Evolutionary conservation across 2,113 vertebrate species (phyloP).

Genomic region (Marcusenius ussheri): DNA sequence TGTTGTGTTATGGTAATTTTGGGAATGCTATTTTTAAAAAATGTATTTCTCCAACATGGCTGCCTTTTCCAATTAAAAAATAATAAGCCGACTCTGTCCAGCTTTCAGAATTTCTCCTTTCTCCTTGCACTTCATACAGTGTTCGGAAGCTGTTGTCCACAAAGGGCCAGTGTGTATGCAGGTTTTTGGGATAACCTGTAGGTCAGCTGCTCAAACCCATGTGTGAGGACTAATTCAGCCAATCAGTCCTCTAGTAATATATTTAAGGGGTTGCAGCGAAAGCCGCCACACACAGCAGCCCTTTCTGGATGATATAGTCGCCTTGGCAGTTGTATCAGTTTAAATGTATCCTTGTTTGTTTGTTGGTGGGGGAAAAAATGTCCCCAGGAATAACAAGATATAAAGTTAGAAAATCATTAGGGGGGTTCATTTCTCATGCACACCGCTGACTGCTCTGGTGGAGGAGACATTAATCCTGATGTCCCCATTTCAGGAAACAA

Average conservation of each 20-base stretch:
- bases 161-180: neutral
- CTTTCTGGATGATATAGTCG: neutral
- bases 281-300: no score
- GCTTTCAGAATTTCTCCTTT: neutral
- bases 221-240: neutral
- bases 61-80: neutral
- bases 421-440: neutral
- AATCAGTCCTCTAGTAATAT: neutral
- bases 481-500: conserved; percentile 71
- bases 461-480: neutral
- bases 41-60: neutral
- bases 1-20: neutral
- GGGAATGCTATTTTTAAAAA: neutral
- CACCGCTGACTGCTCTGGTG: neutral
- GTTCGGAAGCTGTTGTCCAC: neutral
- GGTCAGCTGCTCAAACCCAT: neutral
- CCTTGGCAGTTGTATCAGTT: neutral
- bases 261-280: neutral
- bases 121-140: neutral
- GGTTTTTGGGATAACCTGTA: neutral
- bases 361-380: neutral
- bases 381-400: neutral
- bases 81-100: neutral
- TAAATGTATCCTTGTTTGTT: neutral
- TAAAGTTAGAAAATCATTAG: neutral